Evolutionary conservation across 2,113 vertebrate genomes (phyloP), one percentile per base, ranked within the genome.

Genomic region (Pleuronectes platessa): DNA sequence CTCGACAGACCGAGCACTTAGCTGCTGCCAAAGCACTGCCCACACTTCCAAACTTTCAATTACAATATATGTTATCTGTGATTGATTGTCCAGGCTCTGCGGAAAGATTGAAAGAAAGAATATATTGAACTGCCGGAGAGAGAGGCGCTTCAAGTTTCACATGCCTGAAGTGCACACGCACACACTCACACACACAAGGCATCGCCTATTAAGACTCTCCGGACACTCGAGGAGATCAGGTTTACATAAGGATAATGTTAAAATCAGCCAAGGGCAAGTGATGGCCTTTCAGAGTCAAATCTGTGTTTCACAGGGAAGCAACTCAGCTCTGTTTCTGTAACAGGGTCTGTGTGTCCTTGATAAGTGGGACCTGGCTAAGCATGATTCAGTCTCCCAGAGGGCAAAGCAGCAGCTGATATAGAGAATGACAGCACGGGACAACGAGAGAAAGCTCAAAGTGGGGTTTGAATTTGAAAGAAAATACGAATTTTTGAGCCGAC

Each of bases 191-290:
- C 27, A 27, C 27, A 31, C 27, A 31, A 68, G 66, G 20, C 3
- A 13, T 79, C 62, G 64, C 76, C 81, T 58, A 75, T 85, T 81
- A 80, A 73, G 76, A 79, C 70, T 80, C 70, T 63, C 82, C 55
- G 74, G 79, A 87, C 85, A 86, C 80, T 58, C 0, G 31, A 68
- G 76, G 63, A 91, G 84, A 86, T 84, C 67, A 73, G 79, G 81
- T 90, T 88, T 86, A 86, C 84, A 60, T 83, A 67, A 78, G 81
- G 79, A 80, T 90, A 86, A 92, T 86, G 89, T 86, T 88, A 90
- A 90, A 78, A 72, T 69, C 81, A 72, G 87, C 90, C 89, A 74
- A 80, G 81, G 90, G 85, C 85, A 67, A 84, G 60, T 3, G n/a
- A 0, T 62, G 83, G 82, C 90, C 90, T 89, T 91, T 91, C 42